Evolutionary conservation across 2,797 vertebrate species (phyloP), one percentile per base, ranked within the genome.

Genomic region (Neosalanx taihuensis): DNA sequence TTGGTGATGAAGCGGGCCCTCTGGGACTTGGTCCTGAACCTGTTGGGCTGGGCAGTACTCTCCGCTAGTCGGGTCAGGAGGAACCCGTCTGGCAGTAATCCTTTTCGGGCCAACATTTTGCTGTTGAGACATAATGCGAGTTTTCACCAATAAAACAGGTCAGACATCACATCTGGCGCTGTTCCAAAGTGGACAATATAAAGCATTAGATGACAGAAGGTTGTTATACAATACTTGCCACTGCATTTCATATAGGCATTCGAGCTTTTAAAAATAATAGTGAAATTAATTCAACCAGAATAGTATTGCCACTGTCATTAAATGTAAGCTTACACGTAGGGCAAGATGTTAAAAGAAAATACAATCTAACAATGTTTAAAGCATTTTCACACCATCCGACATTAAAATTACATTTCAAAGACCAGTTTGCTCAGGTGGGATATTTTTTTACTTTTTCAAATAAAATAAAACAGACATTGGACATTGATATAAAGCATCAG

Each of bases 101-200:
- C 93, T 78, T 94, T 94, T 72, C 94, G 87, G 61, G 94, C 93
- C 79, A 95, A 84, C 94, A 95, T 95, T 75, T 17, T 80, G 51
- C 26, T 33, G 57, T n/a, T 69, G 33, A 37, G 7, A n/a, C 10
- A 23, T 26, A 37, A 33, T 17, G 3, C 60, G 2, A 7, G 5
- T 9, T 41, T 41, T 41, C 37, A 20, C 3, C 6, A 59, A 5
- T 60, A 60, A 26, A 9, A 60, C 58, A 23, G 29, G 26, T 10
- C n/a, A 23, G 7, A 12, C 5, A 60, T 6, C 20, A 20, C 1
- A 29, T 31, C 58, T 29, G 58, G 58, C 58, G 3, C 9, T 4
- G 58, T 23, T 10, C n/a, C 20, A 33, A 18, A 31, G 6, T 26
- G 5, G 60, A 29, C 26, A 63, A 31, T 13, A 26, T 5, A 15